A percentile compares a stretch with the other conserved stretches of the same genome.
These are phyloP conservation scores for Clarias magur DNA, from an alignment of 2,113 vertebrate genomes.

Conservation along the genomic window DNA sequence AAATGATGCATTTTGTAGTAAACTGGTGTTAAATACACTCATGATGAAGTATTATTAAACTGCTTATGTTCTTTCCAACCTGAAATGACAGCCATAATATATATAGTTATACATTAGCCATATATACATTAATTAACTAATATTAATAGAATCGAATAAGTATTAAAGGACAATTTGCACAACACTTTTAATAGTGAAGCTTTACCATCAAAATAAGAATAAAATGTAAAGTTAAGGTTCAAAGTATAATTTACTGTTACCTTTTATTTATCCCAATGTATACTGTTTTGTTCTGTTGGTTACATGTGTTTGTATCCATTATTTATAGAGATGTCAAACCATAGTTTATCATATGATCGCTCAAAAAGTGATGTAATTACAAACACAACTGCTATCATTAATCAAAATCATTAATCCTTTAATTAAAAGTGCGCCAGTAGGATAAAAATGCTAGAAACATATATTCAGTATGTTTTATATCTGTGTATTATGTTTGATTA, in stretches of 20 bases:
- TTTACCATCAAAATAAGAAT: not conserved
- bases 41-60: slow-evolving; percentile 4
- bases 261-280: not conserved
- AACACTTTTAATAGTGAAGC: not conserved
- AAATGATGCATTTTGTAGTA: slow-evolving; percentile 13
- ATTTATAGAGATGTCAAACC: not conserved
- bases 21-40: slow-evolving; percentile 2
- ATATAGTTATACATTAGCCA: too few relatives aligned
- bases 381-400: not conserved
- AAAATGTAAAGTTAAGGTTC: too few relatives aligned
- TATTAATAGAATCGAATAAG: too few relatives aligned
- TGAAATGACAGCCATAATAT: not conserved
- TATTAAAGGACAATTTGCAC: not conserved
- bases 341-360: not conserved
- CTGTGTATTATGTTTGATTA: too few relatives aligned
- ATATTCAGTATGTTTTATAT: too few relatives aligned
- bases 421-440: too few relatives aligned
- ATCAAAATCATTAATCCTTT: not conserved
- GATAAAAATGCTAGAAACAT: too few relatives aligned
- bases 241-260: not conserved
- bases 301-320: not conserved
- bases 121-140: too few relatives aligned
- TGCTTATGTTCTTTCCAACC: not conserved
- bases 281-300: not conserved
- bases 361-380: not conserved